Conservation (phyloP, 2,888 invertebrate species). For the Osedax fenrisi region DNA sequence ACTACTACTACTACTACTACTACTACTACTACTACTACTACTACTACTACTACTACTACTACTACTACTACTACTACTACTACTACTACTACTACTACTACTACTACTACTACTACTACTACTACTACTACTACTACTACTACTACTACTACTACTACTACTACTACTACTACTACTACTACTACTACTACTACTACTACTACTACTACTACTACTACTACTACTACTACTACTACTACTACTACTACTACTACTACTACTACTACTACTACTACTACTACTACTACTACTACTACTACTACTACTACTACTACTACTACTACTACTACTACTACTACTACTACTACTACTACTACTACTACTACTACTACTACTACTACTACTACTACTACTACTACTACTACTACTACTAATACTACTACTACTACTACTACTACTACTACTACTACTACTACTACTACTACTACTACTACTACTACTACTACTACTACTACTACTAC, state of each 20-base stretch:
- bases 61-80: constrained; percentile 30
- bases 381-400: too few species aligned
- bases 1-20: constrained; percentile 16
- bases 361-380: neutral
- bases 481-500: constrained; percentile 13
- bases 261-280: constrained; percentile 2
- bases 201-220: constrained; percentile 15
- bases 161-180: constrained; percentile 19
- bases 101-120: constrained; percentile 33
- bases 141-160: constrained; percentile 29
- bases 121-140: constrained; percentile 29
- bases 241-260: constrained; percentile 2
- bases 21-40: constrained; percentile 26
- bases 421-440: constrained; percentile 15
- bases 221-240: constrained; percentile 6
- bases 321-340: constrained; percentile 5
- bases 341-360: neutral
- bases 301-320: constrained; percentile 2
- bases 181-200: constrained; percentile 11
- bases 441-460: constrained; percentile 21
- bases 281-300: constrained; percentile 2
- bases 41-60: constrained; percentile 28
- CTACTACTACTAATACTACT: too few species aligned
- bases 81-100: constrained; percentile 32
- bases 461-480: constrained; percentile 21